phyloP scores from a whole-genome alignment of 92 coral and sea anemone species.

The Pocillopora meandrina region DNA sequence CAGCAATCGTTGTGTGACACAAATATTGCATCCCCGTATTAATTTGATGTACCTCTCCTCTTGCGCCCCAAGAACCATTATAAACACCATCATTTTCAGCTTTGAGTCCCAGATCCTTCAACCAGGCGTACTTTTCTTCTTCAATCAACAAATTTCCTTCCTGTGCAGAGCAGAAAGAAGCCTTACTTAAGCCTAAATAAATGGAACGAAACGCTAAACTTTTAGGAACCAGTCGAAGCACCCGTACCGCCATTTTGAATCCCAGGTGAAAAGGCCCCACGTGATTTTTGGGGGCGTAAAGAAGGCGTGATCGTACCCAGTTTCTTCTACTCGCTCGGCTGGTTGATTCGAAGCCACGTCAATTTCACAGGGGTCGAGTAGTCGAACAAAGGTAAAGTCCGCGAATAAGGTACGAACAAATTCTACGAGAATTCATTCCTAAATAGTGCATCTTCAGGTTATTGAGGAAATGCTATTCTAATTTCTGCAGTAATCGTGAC shows the following conservation, averaged over 20 bases:
- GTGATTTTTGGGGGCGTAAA: constrained; percentile 23
- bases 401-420: no score
- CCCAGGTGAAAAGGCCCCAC: background rate
- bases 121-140: constrained; percentile 87
- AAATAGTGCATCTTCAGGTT: no score
- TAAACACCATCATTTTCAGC: constrained; percentile 95
- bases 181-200: constrained; percentile 53
- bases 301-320: constrained; percentile 24
- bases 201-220: constrained; percentile 63
- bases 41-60: constrained; percentile 73
- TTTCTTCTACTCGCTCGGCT: background rate
- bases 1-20: background rate
- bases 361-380: no score
- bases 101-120: constrained; percentile 88
- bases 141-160: constrained; percentile 76
- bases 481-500: no score
- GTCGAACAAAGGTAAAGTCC: no score
- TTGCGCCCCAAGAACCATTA: constrained; percentile 89
- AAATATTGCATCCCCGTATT: background rate
- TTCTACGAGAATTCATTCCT: no score
- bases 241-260: constrained; percentile 65
- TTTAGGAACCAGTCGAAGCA: constrained; percentile 50
- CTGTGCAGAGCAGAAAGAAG: constrained; percentile 75
- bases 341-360: constrained; percentile 12
- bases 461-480: no score